A percentile compares a stretch with the other conserved stretches of the same genome.
Conservation (phyloP, 2,888 invertebrate species). For the Lithosia quadra region DNA sequence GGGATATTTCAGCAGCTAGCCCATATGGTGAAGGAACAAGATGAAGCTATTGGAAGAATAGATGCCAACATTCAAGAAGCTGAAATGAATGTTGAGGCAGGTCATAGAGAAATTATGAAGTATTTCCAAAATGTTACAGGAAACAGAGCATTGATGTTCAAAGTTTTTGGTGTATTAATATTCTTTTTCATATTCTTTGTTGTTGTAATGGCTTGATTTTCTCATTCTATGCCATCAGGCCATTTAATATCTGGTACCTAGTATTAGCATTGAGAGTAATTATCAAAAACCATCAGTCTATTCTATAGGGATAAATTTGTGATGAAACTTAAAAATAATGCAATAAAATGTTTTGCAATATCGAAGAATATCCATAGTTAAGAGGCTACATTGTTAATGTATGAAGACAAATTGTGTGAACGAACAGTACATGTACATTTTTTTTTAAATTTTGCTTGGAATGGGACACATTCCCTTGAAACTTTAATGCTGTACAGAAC, state of each 20-base stretch:
- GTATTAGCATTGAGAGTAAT: background rate
- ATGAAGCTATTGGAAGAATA: constrained; percentile 99
- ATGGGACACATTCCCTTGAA: background rate
- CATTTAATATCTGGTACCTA: background rate
- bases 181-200: constrained; percentile 99
- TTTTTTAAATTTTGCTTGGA: background rate
- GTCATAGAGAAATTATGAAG: constrained; percentile 98
- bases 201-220: constrained; percentile 94
- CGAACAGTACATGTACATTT: constrained; percentile 1
- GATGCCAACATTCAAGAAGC: constrained; percentile 98
- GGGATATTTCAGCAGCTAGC: constrained; percentile 98
- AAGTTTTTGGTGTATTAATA: constrained; percentile 99
- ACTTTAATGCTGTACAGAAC: background rate
- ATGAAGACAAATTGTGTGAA: background rate
- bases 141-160: constrained; percentile 99
- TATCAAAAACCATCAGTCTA: background rate
- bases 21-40: constrained; percentile 99
- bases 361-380: background rate
- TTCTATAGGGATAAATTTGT: constrained; percentile 2
- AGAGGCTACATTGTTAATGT: background rate
- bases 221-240: background rate
- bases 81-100: constrained; percentile 98
- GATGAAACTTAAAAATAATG: background rate
- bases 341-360: constrained; percentile 2
- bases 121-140: constrained; percentile 99